Percentiles rank a stretch among this genome's conserved stretches.
These are phyloP conservation scores for Apteryx mantelli DNA, from an alignment of 2,113 vertebrate genomes.

Conservation along the genomic window DNA sequence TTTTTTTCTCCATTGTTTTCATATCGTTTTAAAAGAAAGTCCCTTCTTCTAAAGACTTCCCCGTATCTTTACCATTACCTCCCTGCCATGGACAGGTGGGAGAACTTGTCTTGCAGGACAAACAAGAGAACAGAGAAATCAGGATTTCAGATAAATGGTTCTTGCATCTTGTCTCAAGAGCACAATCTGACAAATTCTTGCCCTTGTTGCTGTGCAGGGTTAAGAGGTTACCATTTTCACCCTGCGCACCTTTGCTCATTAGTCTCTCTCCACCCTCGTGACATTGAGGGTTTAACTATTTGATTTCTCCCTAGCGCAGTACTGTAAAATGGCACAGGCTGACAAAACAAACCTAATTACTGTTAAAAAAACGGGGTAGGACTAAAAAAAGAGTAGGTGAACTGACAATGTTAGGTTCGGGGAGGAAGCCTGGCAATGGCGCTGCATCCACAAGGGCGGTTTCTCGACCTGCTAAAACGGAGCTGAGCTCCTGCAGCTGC, in stretches of 20 bases:
- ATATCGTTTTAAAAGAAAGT: not conserved
- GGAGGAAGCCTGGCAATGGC: not conserved
- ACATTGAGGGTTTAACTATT: not conserved
- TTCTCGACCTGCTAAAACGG: not conserved
- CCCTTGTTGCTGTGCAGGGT: not conserved
- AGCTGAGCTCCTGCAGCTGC: not conserved
- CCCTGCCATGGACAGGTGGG: not conserved
- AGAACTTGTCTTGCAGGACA: not conserved
- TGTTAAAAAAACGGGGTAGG: not conserved
- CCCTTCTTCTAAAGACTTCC: not conserved
- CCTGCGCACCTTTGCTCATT: not conserved
- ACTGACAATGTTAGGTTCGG: not conserved
- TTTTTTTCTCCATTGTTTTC: not conserved
- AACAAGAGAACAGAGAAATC: not conserved
- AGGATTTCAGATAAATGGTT: not conserved
- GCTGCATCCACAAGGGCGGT: fast-evolving
- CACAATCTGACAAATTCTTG: not conserved
- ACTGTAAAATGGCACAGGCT: not conserved
- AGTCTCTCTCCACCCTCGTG: not conserved
- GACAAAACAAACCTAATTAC: not conserved
- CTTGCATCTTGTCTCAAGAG: not conserved
- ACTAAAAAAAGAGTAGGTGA: not conserved
- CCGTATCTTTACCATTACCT: not conserved
- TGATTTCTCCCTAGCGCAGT: not conserved
- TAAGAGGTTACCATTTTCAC: not conserved